Base-by-base conservation (phyloP, 2,113 vertebrate genomes). In the Archilochus colubris region DNA sequence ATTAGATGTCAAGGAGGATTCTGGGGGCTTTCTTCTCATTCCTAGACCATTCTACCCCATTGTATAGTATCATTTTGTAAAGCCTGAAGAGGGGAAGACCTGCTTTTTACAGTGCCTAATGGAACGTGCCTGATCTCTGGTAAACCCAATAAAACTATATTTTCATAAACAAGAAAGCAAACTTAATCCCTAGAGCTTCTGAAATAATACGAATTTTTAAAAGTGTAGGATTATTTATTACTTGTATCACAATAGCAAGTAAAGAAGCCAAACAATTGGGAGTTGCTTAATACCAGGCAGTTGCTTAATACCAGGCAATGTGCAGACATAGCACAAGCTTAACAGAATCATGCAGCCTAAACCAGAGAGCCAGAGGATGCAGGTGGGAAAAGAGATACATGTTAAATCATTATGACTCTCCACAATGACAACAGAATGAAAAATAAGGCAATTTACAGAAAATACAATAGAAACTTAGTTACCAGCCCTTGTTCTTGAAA, bases 211-310 rank as follows among this genome's bases (percentile, higher is more conserved):
- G 22, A 10, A 59, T 10, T 48, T 86, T 80, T 64, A 7, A 30
- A 86, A 84, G 44, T 31, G n/a, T 53, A 68, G 66, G 61, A 76
- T 66, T 89, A 81, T 55, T 91, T 77, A 70, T 62, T 89, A 74
- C 91, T 88, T 83, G 64, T 82, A 91, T 72, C 79, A 94, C 59
- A 91, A 80, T 38, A 86, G 46, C 46, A 91, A 89, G 54, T 16
- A 77, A 43, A 62, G n/a, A 59, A 88, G 72, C 54, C 72, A 93
- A 89, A 79, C 14, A 79, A 82, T 6, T 59, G 25, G 5, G 9
- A 55, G 33, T 75, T 92, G 81, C 88, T 79, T 88, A 94, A 87
- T 72, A 66, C 31, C 0, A 0, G 27, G 53, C 66, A 84, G 33
- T 75, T 92, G 81, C 88, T 79, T 88, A 94, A 87, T 72, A 66